phyloP scores from a whole-genome alignment of 2,797 vertebrate species.

The Myoxocephalus aenaeus region DNA sequence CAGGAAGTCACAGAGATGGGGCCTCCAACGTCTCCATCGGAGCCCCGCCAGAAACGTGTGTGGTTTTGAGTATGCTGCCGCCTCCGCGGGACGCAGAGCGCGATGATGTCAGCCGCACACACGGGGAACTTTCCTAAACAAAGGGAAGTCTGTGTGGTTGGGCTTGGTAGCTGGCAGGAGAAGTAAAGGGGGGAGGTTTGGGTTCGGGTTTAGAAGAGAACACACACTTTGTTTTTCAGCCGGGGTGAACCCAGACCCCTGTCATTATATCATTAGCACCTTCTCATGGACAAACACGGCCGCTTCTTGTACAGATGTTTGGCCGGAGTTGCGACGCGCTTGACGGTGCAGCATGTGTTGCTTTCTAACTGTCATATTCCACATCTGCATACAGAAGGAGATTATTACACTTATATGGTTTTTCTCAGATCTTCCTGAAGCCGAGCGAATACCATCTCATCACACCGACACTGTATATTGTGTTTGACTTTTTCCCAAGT shows the following conservation, averaged over 20 bases:
- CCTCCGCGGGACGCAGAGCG: constrained; percentile 70
- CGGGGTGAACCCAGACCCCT: constrained; percentile 64
- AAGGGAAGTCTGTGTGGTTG: constrained; percentile 85
- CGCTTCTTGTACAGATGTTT: constrained; percentile 48
- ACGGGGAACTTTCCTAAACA: constrained; percentile 85
- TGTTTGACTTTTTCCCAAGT: not conserved
- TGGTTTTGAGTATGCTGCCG: constrained; percentile 73
- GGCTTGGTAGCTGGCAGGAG: constrained; percentile 73
- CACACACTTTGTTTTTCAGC: constrained; percentile 71
- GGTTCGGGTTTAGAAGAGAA: constrained; percentile 59
- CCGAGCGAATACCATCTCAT: too few relatives aligned
- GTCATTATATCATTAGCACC: constrained; percentile 83
- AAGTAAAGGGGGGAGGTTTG: constrained; percentile 38
- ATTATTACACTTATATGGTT: not conserved
- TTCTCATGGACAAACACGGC: constrained; percentile 64
- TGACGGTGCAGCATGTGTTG: constrained; percentile 19
- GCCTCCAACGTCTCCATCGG: constrained; percentile 69
- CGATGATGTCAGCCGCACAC: constrained; percentile 84
- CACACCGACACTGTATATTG: not conserved
- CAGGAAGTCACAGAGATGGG: constrained; percentile 72
- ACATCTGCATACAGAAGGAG: not conserved
- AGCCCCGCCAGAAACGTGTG: constrained; percentile 81
- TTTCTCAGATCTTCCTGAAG: not conserved
- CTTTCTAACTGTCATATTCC: constrained; percentile 27
- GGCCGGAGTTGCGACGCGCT: constrained; percentile 26